A percentile compares a stretch with the other conserved stretches of the same genome.
Conservation (phyloP, 2,888 invertebrate species). For the Thelaira solivaga region DNA sequence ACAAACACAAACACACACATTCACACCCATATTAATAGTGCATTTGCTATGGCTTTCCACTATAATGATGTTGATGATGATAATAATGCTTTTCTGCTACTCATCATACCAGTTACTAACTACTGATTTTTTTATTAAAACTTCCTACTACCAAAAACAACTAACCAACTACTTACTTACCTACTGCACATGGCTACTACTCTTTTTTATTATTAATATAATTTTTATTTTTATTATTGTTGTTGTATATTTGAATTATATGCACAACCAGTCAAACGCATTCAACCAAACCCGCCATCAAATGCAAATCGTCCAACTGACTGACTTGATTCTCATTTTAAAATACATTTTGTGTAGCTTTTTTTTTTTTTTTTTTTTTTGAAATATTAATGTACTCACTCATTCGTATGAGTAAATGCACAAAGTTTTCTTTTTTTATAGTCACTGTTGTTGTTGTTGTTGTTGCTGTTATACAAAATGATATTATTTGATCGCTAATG, state of each 20-base stretch:
- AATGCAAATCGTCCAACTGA: conserved; percentile 47
- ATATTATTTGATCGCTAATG: conserved; percentile 44
- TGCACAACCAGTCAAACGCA: conserved; percentile 33
- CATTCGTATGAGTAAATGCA: background rate
- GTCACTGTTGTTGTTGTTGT: conserved; percentile 9
- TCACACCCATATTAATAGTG: too few relatives aligned
- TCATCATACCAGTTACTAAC: conserved; percentile 55
- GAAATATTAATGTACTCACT: conserved; percentile 8
- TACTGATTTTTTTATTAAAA: conserved; percentile 29
- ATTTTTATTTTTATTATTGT: background rate
- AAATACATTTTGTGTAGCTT: background rate
- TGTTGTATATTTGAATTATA: conserved; percentile 35
- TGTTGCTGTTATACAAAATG: conserved; percentile 22
- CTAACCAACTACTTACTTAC: conserved; percentile 41
- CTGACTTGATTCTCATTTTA: conserved; percentile 40
- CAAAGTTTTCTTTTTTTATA: conserved; percentile 20
- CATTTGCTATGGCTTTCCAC: conserved; percentile 48
- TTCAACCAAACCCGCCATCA: conserved; percentile 37
- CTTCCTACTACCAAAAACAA: conserved; percentile 37
- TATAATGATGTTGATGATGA: conserved; percentile 9
- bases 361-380: background rate
- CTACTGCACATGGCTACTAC: conserved; percentile 49
- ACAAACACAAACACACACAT: too few relatives aligned
- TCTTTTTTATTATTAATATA: conserved; percentile 42
- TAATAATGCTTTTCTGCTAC: conserved; percentile 49